Percentiles rank a stretch among this genome's conserved stretches.
Conservation (phyloP, 2,888 invertebrate genomes). For the Micoletzkya japonica region DNA sequence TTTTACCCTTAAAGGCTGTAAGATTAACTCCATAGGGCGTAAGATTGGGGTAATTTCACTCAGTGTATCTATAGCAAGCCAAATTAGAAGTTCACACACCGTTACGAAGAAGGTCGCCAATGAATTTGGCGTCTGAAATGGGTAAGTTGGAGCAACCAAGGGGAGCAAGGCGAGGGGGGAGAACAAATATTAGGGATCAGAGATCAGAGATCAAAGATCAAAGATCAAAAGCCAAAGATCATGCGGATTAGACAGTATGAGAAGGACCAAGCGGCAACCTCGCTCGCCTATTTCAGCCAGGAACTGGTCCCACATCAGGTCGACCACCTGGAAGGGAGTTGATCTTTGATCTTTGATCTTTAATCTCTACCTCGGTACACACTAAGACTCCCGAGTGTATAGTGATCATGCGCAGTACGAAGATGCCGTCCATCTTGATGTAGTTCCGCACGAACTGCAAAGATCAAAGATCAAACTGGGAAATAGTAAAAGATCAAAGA, state of each 20-base stretch:
- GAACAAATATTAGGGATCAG: background rate
- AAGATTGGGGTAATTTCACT: too few species aligned
- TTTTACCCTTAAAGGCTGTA: too few species aligned
- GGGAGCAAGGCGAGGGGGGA: background rate
- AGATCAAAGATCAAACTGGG: background rate
- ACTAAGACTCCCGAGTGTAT: constrained; percentile 57
- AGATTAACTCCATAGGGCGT: too few species aligned
- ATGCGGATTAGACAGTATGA: background rate
- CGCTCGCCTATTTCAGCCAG: constrained; percentile 42
- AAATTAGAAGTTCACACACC: too few species aligned
- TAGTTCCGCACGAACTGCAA: constrained; percentile 57
- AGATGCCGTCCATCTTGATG: constrained; percentile 62
- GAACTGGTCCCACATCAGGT: constrained; percentile 61
- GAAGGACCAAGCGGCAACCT: background rate
- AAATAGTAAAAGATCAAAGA: background rate
- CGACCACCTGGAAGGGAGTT: constrained; percentile 43
- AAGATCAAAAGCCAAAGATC: background rate
- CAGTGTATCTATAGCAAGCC: too few species aligned
- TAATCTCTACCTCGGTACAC: constrained; percentile 41
- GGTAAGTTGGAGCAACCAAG: background rate
- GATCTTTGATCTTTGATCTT: background rate
- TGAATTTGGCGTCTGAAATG: constrained; percentile 17
- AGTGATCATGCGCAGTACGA: constrained; percentile 61
- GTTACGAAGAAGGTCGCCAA: constrained; percentile 1
- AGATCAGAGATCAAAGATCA: background rate